Base-by-base conservation (phyloP, 2,888 invertebrate species). In the Agrilus biguttatus region DNA sequence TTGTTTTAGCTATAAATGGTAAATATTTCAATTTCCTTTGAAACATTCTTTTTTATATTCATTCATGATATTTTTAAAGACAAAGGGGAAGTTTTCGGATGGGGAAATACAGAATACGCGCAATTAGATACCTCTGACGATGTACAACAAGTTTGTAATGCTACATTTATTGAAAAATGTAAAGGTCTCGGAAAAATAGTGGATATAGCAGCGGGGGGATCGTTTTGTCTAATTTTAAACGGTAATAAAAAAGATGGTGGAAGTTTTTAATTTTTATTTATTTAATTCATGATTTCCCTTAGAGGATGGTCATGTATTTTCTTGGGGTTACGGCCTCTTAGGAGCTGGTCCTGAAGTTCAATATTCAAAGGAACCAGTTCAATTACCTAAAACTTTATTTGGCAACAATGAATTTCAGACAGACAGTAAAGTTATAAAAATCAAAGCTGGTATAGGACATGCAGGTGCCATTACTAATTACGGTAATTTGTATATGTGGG, bases 51-150 rank as follows among this genome's bases (percentile, higher is more conserved):
- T 46, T 41, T 45, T 51, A 45, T 46, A 46, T 36, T 37, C 37
- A 41, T 44, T 40, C 51, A 21, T 21, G 5, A 21, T 21, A 21
- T 46, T 47, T 47, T 58, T 58, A 39, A 57, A 84, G 88, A 90
- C 49, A 78, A 80, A 54, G 93, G 95, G 4, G 86, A 92, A 55
- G 73, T 92, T 2, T 96, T 93, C 67, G 96, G 93, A 1, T 97
- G 96, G 95, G 96, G 97, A 7, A 96, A 93, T 63, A 83, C 86
- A 0, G 96, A 97, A 66, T 95, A 93, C 58, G 80, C 80, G 0
- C 96, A 96, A 63, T 69, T 97, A 33, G 70, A 75, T 21, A 65
- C 71, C 54, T 56, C 62, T 45, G 67, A 60, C 8, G 65, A 69
- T 8, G 65, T 67, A 37, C 83, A 82, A 53, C 91, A 91, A 66